phyloP scores from a whole-genome alignment of 2,888 invertebrate genomes.

The Dasypolia templi region DNA sequence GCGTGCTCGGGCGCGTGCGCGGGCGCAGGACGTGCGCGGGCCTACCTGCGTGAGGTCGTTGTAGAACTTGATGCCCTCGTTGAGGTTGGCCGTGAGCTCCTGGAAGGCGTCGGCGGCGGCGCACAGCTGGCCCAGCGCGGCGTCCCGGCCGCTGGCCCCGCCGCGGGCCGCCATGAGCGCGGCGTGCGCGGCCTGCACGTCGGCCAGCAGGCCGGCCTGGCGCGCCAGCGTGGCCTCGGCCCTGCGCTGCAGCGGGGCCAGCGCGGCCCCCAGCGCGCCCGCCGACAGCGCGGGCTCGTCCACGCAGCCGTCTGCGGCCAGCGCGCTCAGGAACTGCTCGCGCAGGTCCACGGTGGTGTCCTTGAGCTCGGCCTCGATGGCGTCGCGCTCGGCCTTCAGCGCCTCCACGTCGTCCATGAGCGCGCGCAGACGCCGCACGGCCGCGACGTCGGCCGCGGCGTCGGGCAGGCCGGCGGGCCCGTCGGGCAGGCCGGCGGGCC shows the following conservation, averaged over 20 bases:
- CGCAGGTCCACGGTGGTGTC: constrained; percentile 92
- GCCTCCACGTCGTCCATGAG: constrained; percentile 96
- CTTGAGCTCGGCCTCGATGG: constrained; percentile 93
- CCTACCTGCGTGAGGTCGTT: constrained; percentile 96
- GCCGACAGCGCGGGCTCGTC: constrained; percentile 95
- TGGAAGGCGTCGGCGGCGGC: constrained; percentile 97
- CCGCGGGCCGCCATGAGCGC: constrained; percentile 89
- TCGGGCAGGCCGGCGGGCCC: constrained; percentile 1
- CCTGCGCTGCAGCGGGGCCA: constrained; percentile 92
- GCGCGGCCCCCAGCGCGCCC: constrained; percentile 95
- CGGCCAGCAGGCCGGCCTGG: constrained; percentile 74
- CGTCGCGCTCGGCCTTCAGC: constrained; percentile 96
- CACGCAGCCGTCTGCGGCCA: constrained; percentile 96
- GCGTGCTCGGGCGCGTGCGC: too few relatives aligned
- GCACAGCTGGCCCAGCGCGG: constrained; percentile 95
- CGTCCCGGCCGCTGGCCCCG: constrained; percentile 93
- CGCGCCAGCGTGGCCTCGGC: constrained; percentile 91
- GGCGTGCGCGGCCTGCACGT: constrained; percentile 75
- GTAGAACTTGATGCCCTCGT: constrained; percentile 99
- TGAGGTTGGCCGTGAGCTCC: constrained; percentile 97
- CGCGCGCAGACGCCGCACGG: constrained; percentile 92
- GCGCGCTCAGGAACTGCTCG: constrained; percentile 80
- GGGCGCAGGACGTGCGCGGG: not conserved
- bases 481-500: too few relatives aligned
- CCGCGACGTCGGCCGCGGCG: constrained; percentile 92